Evolutionary conservation across 53 echinoderm and acorn worm genomes (phyloP), one percentile per base, ranked within the genome.

Genomic region (Henricia sp.): DNA sequence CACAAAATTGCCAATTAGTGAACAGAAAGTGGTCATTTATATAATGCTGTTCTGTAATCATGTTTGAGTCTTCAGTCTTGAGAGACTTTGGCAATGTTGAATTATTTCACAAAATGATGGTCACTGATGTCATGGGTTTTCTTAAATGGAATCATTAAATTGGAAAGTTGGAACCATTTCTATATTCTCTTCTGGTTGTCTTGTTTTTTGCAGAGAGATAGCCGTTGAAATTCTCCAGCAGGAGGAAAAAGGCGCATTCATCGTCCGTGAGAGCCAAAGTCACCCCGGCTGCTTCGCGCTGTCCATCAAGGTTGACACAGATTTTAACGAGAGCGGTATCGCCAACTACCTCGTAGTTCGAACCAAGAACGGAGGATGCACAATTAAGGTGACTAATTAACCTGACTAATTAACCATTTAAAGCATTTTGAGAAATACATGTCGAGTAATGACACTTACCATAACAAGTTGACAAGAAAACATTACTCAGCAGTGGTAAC

Each of bases 221-320:
- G 99, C 99, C 0, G 91, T 97, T 55, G 99, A 97, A 69, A 90
- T 97, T 37, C 75, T 97, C 9, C 88, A 92, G 28, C 99, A 97
- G 29, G 94, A 97, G 25, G 94, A 88, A 27, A 90, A 90, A 40
- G 99, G 99, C 29, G 99, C 99, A 10, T 97, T 97, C 70, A 94
- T 97, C 14, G 99, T 97, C 25, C 71, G 99, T 23, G 99, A 97
- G 70, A 97, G 99, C 23, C 92, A 91, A 70, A 97, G 99, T 52
- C 99, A 97, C 83, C 85, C 88, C 0, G 99, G 99, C 1, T 95
- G 94, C 86, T 97, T 89, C 89, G 99, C 99, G 24, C 85, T 97
- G 38, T 97, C 99, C 26, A 94, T 97, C 86, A 97, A 94, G 71
- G 99, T 97, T 16, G 94, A 94, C 67, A 87, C 65, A 4, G 83